Conservation (phyloP, 2,113 vertebrate genomes). For the Pseudorectes ferrugineus region DNA sequence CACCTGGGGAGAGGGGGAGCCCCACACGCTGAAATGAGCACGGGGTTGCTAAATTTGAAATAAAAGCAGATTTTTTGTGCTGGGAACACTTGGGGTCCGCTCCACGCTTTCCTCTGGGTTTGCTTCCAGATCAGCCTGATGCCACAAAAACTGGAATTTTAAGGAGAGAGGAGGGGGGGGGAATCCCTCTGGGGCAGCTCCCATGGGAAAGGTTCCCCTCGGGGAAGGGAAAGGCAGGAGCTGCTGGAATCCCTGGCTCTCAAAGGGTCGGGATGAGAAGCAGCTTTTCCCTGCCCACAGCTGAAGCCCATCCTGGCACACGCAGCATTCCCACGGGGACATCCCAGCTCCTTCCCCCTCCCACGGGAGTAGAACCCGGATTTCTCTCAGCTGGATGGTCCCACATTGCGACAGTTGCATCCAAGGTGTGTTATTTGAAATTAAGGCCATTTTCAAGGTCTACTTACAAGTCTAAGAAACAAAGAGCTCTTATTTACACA, state of each 20-base stretch:
- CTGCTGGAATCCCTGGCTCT: background rate
- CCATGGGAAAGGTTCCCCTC: accelerated
- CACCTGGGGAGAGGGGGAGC: too few species aligned
- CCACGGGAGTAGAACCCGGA: background rate
- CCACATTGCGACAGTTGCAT: background rate
- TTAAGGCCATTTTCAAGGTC: constrained; percentile 70
- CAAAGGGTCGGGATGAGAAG: background rate
- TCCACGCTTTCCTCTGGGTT: accelerated
- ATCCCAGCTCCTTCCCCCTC: background rate
- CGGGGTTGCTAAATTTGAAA: accelerated
- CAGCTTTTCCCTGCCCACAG: background rate
- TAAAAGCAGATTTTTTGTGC: background rate
- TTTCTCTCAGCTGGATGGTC: background rate
- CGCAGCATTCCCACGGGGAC: background rate
- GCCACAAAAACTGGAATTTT: background rate
- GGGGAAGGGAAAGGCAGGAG: background rate
- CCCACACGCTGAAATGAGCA: accelerated
- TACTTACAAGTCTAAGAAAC: constrained; percentile 39
- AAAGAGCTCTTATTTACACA: constrained; percentile 50
- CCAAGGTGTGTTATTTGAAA: background rate
- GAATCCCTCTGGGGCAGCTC: background rate
- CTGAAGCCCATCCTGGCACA: accelerated
- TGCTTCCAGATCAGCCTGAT: background rate
- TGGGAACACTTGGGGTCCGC: accelerated
- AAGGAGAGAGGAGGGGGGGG: background rate